A percentile compares a stretch with the other conserved stretches of the same genome.
Evolutionary conservation across 2,888 invertebrate species (phyloP).

Genomic region (Podabrus alpinus): DNA sequence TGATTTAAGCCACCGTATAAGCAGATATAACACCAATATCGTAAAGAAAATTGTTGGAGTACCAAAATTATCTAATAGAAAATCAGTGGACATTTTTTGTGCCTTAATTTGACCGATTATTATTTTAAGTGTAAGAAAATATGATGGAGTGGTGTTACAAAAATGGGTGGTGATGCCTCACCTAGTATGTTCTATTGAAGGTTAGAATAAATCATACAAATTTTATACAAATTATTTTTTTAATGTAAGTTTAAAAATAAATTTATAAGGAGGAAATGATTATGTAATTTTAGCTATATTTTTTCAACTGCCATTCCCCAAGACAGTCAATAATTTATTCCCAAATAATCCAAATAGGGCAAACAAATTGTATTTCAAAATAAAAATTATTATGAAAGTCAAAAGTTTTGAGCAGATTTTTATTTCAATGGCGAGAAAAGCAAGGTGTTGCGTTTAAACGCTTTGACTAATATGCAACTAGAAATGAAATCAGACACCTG

Average conservation of each 20-base stretch:
- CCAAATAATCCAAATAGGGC: not conserved
- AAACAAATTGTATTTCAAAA: not conserved
- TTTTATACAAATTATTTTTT: not conserved
- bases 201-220: not conserved
- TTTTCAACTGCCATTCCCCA: not conserved
- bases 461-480: not conserved
- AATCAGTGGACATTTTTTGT: not conserved
- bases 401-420: not conserved
- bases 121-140: not conserved
- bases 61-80: not conserved
- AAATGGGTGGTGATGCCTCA: not conserved
- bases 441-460: not conserved
- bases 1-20: no score
- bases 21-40: no score
- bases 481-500: slow-evolving; percentile 24
- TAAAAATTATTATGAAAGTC: not conserved
- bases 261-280: not conserved
- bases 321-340: not conserved
- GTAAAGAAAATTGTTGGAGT: not conserved
- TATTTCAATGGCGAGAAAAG: not conserved
- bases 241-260: not conserved
- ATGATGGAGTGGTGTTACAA: not conserved
- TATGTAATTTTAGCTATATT: not conserved
- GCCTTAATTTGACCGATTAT: not conserved
- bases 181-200: not conserved